Evolutionary conservation across 2,888 invertebrate genomes (phyloP).

Genomic region (Melikaiella ostensackeni): DNA sequence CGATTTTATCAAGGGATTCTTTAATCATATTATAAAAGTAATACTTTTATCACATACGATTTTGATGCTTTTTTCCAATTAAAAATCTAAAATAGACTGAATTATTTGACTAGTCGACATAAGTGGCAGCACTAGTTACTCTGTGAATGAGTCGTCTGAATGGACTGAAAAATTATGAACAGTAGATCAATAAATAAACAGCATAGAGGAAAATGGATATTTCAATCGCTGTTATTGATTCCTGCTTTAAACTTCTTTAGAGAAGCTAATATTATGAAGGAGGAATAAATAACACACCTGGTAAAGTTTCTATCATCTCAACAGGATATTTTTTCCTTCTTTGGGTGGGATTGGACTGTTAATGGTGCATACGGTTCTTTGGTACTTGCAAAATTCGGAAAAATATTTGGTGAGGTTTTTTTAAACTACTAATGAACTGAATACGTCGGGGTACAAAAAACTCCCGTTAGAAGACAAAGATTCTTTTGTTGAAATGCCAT

Average conservation of each 20-base stretch:
- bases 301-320: not conserved
- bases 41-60: not conserved
- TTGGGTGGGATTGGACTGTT: not conserved
- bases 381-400: no score
- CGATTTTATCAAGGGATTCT: not conserved
- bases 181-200: not conserved
- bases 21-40: not conserved
- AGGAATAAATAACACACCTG: not conserved
- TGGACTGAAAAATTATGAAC: not conserved
- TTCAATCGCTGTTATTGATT: not conserved
- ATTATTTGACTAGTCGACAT: not conserved
- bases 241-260: conserved; percentile 8
- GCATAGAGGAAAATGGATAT: not conserved
- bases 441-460: no score
- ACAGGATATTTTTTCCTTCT: not conserved
- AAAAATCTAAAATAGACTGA: not conserved
- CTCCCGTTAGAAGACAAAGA: not conserved
- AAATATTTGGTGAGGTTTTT: no score
- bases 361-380: no score
- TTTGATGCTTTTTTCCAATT: not conserved
- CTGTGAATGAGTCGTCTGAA: not conserved
- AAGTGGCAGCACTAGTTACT: not conserved
- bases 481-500: not conserved
- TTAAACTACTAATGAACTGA: no score
- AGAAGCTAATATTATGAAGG: not conserved